These are phyloP conservation scores for Perca flavescens DNA, from an alignment of 2,113 vertebrate species.

Conservation along the genomic window DNA sequence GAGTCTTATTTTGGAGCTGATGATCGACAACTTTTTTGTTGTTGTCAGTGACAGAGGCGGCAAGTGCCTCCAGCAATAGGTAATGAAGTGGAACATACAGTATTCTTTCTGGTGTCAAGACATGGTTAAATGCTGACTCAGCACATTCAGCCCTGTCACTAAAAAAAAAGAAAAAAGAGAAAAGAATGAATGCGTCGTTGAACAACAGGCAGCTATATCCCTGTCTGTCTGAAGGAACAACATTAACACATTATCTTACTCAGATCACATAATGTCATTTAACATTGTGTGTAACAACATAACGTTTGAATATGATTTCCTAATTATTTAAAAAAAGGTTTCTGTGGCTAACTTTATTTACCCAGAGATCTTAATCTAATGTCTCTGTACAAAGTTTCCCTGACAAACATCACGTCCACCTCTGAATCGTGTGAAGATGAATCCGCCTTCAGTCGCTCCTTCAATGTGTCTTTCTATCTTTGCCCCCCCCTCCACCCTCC, in stretches of 20 bases:
- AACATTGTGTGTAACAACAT: conserved; percentile 16
- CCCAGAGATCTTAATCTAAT: conserved; percentile 16
- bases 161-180: not conserved
- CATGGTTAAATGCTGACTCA: conserved; percentile 15
- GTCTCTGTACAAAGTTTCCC: conserved; percentile 33
- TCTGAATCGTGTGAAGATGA: conserved; percentile 44
- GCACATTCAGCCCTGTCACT: not conserved
- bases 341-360: conserved; percentile 39
- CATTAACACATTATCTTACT: not conserved
- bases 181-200: conserved; percentile 17
- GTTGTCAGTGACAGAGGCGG: not conserved
- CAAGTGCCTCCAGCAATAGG: not conserved
- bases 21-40: not conserved
- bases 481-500: not conserved
- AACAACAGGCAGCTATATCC: conserved; percentile 6
- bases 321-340: conserved; percentile 13
- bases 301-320: conserved; percentile 42
- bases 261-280: conserved; percentile 23
- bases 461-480: conserved; percentile 40
- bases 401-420: conserved; percentile 59
- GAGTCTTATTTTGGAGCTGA: not conserved
- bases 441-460: conserved; percentile 52
- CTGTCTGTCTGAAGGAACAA: conserved; percentile 6
- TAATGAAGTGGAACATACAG: conserved; percentile 6
- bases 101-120: not conserved